Conservation (phyloP, 1,140 invertebrate species). For the Leptinotarsa lineolata region DNA sequence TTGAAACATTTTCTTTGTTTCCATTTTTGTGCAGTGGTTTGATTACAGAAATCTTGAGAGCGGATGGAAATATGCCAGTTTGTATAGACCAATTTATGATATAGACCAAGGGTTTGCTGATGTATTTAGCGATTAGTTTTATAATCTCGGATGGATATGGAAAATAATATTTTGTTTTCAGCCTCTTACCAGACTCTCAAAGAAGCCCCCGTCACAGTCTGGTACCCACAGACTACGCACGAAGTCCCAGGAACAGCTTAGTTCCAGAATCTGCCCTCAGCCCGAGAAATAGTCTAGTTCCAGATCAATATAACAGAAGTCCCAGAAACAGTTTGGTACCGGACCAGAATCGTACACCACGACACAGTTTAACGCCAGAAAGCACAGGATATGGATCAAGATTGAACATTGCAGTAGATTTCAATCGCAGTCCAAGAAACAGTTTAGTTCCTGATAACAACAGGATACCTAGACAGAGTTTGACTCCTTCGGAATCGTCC, state of each 20-base stretch:
- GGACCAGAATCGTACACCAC: constrained; percentile 61
- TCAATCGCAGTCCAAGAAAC: constrained; percentile 64
- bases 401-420: constrained; percentile 49
- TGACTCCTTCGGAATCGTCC: constrained; percentile 57
- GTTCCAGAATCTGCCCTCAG: constrained; percentile 57
- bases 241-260: constrained; percentile 61
- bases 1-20: too few species aligned
- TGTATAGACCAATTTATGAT: too few species aligned
- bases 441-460: constrained; percentile 61
- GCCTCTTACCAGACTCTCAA: constrained; percentile 57
- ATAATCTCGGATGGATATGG: too few species aligned
- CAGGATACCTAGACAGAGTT: constrained; percentile 59
- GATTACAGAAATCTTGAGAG: too few species aligned
- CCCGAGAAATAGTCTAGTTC: constrained; percentile 55
- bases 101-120: too few species aligned
- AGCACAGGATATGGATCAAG: constrained; percentile 45
- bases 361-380: constrained; percentile 65
- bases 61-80: too few species aligned
- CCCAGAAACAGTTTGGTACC: constrained; percentile 64
- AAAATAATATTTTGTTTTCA: constrained; percentile 22
- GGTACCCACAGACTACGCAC: constrained; percentile 59
- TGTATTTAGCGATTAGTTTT: too few species aligned
- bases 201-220: constrained; percentile 67
- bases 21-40: too few species aligned
- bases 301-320: constrained; percentile 58